Conservation (phyloP, 2,113 vertebrate species). For the Pontoporia blainvillei region DNA sequence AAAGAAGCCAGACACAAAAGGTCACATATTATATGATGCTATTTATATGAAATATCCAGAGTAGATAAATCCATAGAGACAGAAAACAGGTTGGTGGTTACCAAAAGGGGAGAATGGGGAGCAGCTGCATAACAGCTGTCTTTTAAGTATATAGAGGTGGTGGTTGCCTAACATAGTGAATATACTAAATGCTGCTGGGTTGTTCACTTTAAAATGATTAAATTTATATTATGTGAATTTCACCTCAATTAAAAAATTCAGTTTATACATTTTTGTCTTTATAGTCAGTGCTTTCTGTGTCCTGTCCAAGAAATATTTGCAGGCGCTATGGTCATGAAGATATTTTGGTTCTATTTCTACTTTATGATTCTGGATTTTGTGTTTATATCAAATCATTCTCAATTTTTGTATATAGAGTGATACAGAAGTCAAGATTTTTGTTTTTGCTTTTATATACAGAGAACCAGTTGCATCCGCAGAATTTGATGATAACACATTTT, state of each 20-base stretch:
- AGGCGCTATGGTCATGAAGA: background rate
- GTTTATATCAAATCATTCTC: background rate
- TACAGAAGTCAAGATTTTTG: background rate
- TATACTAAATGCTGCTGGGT: background rate
- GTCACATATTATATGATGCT: background rate
- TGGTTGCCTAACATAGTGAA: background rate
- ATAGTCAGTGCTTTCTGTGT: background rate
- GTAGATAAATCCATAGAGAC: background rate
- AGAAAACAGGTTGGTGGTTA: background rate
- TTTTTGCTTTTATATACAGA: background rate
- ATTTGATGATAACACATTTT: background rate
- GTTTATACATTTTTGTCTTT: background rate
- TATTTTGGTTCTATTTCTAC: background rate
- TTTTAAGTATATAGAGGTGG: background rate
- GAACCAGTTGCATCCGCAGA: background rate
- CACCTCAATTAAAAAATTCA: background rate
- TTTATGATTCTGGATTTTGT: constrained; percentile 8
- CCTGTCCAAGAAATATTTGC: background rate
- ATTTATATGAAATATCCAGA: too few species aligned
- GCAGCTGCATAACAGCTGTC: background rate
- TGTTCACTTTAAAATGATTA: background rate
- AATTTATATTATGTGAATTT: background rate
- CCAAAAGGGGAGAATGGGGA: background rate
- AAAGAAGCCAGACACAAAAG: background rate
- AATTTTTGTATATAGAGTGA: constrained; percentile 12